Evolutionary conservation across 2,113 vertebrate species (phyloP), one percentile per base, ranked within the genome.

Genomic region (Pseudorectes ferrugineus): DNA sequence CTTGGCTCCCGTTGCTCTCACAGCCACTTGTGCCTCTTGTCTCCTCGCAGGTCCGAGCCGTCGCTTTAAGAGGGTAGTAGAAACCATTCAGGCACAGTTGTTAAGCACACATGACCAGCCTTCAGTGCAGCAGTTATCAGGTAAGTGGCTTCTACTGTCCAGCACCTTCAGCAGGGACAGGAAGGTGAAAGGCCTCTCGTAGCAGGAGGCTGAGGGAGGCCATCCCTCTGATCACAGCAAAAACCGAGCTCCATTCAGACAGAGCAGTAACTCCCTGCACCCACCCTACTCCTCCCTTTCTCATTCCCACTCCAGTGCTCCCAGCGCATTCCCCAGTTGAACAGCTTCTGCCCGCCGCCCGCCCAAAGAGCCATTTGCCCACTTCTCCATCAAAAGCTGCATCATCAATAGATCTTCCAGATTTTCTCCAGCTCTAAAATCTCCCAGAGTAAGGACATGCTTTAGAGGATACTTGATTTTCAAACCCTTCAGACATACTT

Each of bases 31-130:
- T 92, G 46, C 90, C 89, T 93, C 89, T 92, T 95, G 46, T 95
- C 85, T 95, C 91, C 89, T 74, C 14, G 3, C 93, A 99, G 99
- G 99, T 98, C 99, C 99, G 45, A 99, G 99, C 96, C 99, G 99
- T 91, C 99, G 99, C 93, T 99, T 99, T 96, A 99, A 99, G 98
- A 98, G 99, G 96, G 99, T 99, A 94, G 99, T 99, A 96, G 99
- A 99, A 98, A 99, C 99, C 71, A 99, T 99, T 97, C 99, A 99
- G 98, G 98, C 99, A 89, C 99, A 99, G 98, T 98, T 99, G 98
- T 98, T 99, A 98, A 99, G 99, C 98, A 98, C 99, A 97, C 99
- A 99, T 20, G 99, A 99, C 96, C 99, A 99, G 98, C 99, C 99
- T 11, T 98, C 98, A 24, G 99, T 99, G 97, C 99, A 99, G 97